These are phyloP conservation scores for Megalonaias nervosa DNA, from an alignment of 1,140 invertebrate species.

Conservation along the genomic window DNA sequence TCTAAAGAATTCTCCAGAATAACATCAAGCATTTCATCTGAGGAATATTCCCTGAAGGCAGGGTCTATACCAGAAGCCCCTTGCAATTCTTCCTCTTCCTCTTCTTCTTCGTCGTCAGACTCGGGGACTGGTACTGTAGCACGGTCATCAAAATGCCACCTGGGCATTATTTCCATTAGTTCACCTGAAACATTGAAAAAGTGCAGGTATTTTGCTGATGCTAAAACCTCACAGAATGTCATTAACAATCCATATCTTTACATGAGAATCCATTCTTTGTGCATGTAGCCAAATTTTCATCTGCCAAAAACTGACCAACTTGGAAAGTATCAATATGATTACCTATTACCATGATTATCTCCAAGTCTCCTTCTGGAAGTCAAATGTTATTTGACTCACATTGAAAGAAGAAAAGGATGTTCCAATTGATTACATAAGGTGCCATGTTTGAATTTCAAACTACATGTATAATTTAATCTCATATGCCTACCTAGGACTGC, in stretches of 20 bases:
- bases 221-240: not conserved
- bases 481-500: too few relatives aligned
- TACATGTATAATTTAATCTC: too few relatives aligned
- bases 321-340: not conserved
- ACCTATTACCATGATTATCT: not conserved
- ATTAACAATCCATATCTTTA: not conserved
- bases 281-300: not conserved
- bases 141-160: constrained; percentile 28
- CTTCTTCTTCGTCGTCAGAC: constrained; percentile 9
- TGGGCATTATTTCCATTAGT: constrained; percentile 3
- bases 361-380: not conserved
- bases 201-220: not conserved
- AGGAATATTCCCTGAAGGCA: constrained; percentile 1
- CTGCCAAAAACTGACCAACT: not conserved
- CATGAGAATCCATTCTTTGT: not conserved
- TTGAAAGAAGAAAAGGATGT: too few relatives aligned
- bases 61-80: constrained; percentile 7
- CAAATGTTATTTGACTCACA: too few relatives aligned
- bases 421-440: too few relatives aligned
- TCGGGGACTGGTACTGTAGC: constrained; percentile 14
- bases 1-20: not conserved
- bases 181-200: constrained; percentile 28
- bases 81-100: not conserved
- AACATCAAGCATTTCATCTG: not conserved
- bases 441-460: too few relatives aligned